A percentile compares a stretch with the other conserved stretches of the same genome.
Evolutionary conservation across 1,140 invertebrate genomes (phyloP).

Genomic region (Probaryconus sp.): DNA sequence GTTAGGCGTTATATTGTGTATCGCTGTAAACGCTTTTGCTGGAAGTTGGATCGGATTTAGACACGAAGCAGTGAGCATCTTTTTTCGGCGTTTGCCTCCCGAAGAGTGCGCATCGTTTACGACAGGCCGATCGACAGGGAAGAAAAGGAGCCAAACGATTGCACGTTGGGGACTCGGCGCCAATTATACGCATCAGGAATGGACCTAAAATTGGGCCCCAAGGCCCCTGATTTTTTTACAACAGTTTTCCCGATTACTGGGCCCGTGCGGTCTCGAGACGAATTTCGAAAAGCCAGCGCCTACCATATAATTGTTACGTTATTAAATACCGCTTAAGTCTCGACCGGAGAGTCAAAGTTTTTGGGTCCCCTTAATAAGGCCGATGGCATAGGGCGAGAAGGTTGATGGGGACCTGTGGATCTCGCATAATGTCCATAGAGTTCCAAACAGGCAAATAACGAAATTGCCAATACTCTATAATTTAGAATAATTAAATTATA

Average conservation of each 20-base stretch:
- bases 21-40: slow-evolving; percentile 70
- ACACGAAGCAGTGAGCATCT: slow-evolving; percentile 52
- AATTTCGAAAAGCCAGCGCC: slow-evolving; percentile 68
- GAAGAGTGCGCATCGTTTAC: slow-evolving; percentile 65
- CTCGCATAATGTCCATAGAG: slow-evolving; percentile 45
- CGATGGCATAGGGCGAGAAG: slow-evolving; percentile 17
- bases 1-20: slow-evolving; percentile 74
- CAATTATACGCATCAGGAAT: slow-evolving; percentile 71
- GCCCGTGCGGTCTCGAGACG: slow-evolving; percentile 52
- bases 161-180: slow-evolving; percentile 47
- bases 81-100: slow-evolving; percentile 61
- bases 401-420: slow-evolving; percentile 8
- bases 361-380: slow-evolving; percentile 69
- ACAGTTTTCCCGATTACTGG: slow-evolving; percentile 66
- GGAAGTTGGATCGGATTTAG: slow-evolving; percentile 68
- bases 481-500: slow-evolving; percentile 65
- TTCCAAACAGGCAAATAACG: slow-evolving; percentile 52
- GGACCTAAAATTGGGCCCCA: slow-evolving; percentile 63
- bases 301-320: slow-evolving; percentile 78
- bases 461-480: slow-evolving; percentile 55
- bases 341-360: slow-evolving; percentile 51
- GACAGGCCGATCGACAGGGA: slow-evolving; percentile 66
- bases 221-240: slow-evolving; percentile 50
- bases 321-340: slow-evolving; percentile 76
- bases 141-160: slow-evolving; percentile 42